Conservation (phyloP, 2,888 invertebrate species). For the Miltochrista miniata region DNA sequence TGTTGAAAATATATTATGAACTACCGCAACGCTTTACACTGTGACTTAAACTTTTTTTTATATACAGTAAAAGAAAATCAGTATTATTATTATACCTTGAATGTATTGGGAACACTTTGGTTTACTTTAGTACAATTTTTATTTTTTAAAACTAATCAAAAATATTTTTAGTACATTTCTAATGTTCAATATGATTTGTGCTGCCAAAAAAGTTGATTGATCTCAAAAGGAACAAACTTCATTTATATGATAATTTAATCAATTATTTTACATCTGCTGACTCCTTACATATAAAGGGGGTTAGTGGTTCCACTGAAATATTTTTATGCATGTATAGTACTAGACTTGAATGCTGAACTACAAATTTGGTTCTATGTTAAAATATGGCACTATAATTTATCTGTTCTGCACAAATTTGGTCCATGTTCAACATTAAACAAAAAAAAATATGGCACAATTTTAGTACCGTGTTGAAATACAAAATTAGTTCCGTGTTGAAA, state of each 20-base stretch:
- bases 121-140: slow-evolving; percentile 19
- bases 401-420: too few species aligned
- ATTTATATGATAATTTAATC: slow-evolving; percentile 14
- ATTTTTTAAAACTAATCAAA: slow-evolving; percentile 1
- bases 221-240: slow-evolving; percentile 64
- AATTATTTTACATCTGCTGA: slow-evolving; percentile 25
- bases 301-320: too few species aligned
- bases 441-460: too few species aligned
- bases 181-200: slow-evolving; percentile 21
- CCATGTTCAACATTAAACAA: too few species aligned
- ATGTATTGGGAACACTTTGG: slow-evolving; percentile 16
- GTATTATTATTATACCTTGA: slow-evolving; percentile 38
- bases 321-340: too few species aligned
- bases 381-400: too few species aligned
- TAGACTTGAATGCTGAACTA: too few species aligned
- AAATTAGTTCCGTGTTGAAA: too few species aligned
- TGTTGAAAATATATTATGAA: not conserved
- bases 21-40: slow-evolving; percentile 14
- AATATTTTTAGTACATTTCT: slow-evolving; percentile 3
- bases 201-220: slow-evolving; percentile 40
- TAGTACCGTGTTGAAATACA: too few species aligned
- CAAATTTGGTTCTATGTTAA: too few species aligned
- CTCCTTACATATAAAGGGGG: slow-evolving; percentile 1
- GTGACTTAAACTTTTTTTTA: slow-evolving; percentile 13
- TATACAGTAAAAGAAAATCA: slow-evolving; percentile 13